These are phyloP conservation scores for Nymphicus hollandicus DNA, from an alignment of 2,113 vertebrate genomes.

Conservation along the genomic window DNA sequence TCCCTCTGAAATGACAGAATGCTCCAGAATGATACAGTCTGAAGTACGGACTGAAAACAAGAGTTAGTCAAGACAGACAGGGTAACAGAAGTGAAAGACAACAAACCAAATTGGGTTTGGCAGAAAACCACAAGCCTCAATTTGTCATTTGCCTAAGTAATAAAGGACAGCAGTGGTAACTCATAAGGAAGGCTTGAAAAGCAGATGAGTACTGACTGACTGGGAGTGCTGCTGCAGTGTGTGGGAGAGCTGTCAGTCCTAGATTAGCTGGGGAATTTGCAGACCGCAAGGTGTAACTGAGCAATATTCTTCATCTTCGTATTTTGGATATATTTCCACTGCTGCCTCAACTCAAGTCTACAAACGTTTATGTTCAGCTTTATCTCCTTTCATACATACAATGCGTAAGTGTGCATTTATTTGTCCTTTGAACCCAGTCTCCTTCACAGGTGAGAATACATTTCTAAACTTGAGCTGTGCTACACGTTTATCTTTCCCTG, in stretches of 20 bases:
- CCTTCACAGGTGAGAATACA: not conserved
- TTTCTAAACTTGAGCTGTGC: not conserved
- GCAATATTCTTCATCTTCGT: not conserved
- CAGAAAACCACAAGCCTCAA: not conserved
- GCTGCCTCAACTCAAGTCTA: not conserved
- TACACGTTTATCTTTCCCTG: not conserved
- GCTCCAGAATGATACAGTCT: accelerated
- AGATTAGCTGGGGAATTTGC: not conserved
- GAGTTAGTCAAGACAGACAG: not conserved
- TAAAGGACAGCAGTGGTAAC: not conserved
- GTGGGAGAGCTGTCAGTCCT: not conserved
- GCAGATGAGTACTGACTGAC: not conserved
- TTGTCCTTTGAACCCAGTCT: not conserved
- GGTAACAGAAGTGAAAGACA: not conserved
- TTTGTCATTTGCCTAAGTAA: conserved; percentile 10
- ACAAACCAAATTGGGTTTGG: not conserved
- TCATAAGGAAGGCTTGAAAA: not conserved
- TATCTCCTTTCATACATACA: not conserved
- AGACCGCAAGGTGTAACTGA: not conserved
- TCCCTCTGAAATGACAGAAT: not conserved
- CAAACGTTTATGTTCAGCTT: not conserved
- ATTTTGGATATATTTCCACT: not conserved
- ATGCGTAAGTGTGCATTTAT: not conserved
- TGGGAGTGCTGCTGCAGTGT: not conserved
- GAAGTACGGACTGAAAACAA: not conserved